Evolutionary conservation across 2,888 invertebrate species (phyloP).

Genomic region (Drosophila greeni): DNA sequence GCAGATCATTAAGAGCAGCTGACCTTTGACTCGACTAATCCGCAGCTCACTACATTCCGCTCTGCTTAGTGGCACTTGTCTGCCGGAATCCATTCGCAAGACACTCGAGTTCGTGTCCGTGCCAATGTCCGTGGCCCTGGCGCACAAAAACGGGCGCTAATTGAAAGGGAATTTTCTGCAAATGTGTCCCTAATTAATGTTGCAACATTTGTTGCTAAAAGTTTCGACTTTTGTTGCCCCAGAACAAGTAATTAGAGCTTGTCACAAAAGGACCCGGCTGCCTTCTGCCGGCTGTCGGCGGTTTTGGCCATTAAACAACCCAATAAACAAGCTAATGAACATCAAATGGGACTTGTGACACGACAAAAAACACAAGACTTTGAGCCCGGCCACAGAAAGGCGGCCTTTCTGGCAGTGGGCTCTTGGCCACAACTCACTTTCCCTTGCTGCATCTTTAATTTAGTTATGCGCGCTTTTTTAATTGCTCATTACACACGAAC

Average conservation of each 20-base stretch:
- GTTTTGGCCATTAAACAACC: constrained; percentile 31
- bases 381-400: constrained; percentile 7
- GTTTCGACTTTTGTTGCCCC: constrained; percentile 28
- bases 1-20: constrained; percentile 55
- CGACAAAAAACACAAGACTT: constrained; percentile 15
- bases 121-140: neutral
- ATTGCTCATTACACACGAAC: constrained; percentile 53
- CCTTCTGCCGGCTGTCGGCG: constrained; percentile 32
- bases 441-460: constrained; percentile 50
- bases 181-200: constrained; percentile 53
- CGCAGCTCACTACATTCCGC: constrained; percentile 22
- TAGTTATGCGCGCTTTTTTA: constrained; percentile 55
- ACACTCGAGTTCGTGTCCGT: constrained; percentile 12
- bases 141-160: constrained; percentile 44
- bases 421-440: constrained; percentile 20
- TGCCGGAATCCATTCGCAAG: constrained; percentile 20
- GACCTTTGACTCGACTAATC: constrained; percentile 36
- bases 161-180: constrained; percentile 57
- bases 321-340: constrained; percentile 38
- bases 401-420: constrained; percentile 35
- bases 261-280: constrained; percentile 32
- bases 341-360: constrained; percentile 28
- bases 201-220: constrained; percentile 47
- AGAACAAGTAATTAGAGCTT: constrained; percentile 56
- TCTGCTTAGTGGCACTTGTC: constrained; percentile 24